A percentile compares a stretch with the other conserved stretches of the same genome.
Evolutionary conservation across 2,888 invertebrate species (phyloP).

Genomic region (Melanotus villosus): DNA sequence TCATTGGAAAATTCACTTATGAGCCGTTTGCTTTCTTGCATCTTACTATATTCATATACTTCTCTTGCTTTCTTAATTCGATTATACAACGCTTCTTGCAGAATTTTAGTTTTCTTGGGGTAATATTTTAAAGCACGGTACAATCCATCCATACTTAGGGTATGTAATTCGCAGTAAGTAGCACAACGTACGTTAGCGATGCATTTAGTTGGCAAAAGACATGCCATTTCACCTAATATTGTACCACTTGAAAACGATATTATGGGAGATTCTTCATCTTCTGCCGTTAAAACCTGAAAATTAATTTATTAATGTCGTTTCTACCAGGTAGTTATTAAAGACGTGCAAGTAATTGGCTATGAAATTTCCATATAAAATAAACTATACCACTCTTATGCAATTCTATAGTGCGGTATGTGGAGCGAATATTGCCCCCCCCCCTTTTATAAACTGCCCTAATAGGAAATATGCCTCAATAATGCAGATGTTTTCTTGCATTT

Average conservation of each 20-base stretch:
- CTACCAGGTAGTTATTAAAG: too few relatives aligned
- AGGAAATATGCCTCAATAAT: too few relatives aligned
- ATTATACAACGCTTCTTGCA: not conserved
- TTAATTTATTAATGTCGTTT: too few relatives aligned
- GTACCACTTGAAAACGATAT: slow-evolving; percentile 72
- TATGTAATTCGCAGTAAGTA: slow-evolving; percentile 71
- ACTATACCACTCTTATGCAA: too few relatives aligned
- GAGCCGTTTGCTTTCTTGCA: not conserved
- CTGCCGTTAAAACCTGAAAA: slow-evolving; percentile 66
- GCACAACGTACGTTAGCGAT: slow-evolving; percentile 66
- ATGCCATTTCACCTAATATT: slow-evolving; percentile 70
- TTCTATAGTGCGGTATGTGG: too few relatives aligned
- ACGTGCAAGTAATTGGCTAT: too few relatives aligned
- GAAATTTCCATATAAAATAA: too few relatives aligned
- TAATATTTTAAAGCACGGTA: slow-evolving; percentile 69
- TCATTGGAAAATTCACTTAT: not conserved
- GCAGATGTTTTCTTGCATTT: too few relatives aligned
- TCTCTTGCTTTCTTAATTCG: slow-evolving; percentile 6
- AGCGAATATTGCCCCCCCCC: too few relatives aligned
- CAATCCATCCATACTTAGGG: slow-evolving; percentile 68
- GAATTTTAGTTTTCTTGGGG: slow-evolving; percentile 63
- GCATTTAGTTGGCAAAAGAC: slow-evolving; percentile 68
- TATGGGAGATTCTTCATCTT: slow-evolving; percentile 72
- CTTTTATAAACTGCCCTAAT: too few relatives aligned
- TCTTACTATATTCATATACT: not conserved